Evolutionary conservation across 2,888 invertebrate species (phyloP), one percentile per base, ranked within the genome.

Genomic region (Lasioglossum vierecki): DNA sequence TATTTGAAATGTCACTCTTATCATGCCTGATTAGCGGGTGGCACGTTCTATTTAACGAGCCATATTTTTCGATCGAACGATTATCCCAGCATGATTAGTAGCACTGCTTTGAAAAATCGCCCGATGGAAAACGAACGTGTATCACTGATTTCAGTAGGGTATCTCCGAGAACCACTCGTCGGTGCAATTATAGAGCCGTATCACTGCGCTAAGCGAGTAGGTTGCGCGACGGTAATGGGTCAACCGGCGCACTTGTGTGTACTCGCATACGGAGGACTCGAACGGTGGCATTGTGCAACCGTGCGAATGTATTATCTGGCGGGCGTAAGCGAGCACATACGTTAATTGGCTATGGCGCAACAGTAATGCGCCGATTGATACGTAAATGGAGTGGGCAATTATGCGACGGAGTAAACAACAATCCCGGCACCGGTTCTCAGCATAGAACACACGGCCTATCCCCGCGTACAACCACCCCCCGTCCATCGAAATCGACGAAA

Each of bases 311-410:
- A 86, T 86, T 82, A 82, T 86, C 71, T 60, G 46, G 46, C 60
- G 75, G 71, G 78, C 41, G 82, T 73, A 60, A 72, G 68, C 76
- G 76, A 49, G 73, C 73, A 76, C 85, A 84, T 82, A 86, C 84
- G 88, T 86, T 91, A 91, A 91, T 90, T 88, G 88, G 86, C 73
- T 81, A 83, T 86, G 86, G 88, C 79, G 85, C 85, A 90, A 89
- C 85, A 84, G 88, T 90, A 89, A 91, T 89, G 86, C 89, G 80
- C 82, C 89, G 90, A 91, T 91, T 91, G 91, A 91, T 91, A 91
- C 90, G 89, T 91, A 91, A 91, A 91, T 90, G 88, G 91, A 90
- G 90, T 85, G 86, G 86, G 85, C 89, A 91, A 91, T 91, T 91
- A 88, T 91, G 86, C 89, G 85, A 87, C 63, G 84, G 86, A 72